These are phyloP conservation scores for Psophia crepitans DNA, from an alignment of 2,113 vertebrate genomes.

Conservation along the genomic window DNA sequence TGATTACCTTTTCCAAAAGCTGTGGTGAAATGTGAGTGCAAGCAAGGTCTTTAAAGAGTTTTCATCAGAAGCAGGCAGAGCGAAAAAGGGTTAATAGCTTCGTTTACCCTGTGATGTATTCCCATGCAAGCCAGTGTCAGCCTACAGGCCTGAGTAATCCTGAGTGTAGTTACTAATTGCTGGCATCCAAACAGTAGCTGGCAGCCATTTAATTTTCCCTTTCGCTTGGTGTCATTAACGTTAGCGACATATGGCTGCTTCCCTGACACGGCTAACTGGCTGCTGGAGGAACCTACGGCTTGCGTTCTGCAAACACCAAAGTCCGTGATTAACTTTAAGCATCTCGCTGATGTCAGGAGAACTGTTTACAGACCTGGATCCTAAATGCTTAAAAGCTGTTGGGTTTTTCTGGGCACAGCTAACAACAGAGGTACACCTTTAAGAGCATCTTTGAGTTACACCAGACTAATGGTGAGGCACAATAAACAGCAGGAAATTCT, in stretches of 20 bases:
- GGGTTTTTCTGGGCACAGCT: neutral
- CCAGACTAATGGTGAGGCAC: neutral
- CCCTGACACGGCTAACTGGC: neutral
- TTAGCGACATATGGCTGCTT: neutral
- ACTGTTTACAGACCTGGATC: neutral
- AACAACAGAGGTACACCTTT: neutral
- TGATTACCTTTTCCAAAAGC: neutral
- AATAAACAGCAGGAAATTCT: neutral
- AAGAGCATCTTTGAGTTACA: neutral
- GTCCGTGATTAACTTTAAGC: neutral
- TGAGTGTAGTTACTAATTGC: slow-evolving; percentile 32
- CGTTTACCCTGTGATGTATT: neutral
- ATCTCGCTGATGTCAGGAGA: neutral
- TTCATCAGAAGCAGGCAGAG: neutral
- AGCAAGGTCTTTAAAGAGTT: neutral
- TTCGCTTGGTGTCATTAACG: slow-evolving; percentile 34
- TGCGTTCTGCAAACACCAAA: neutral
- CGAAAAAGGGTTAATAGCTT: slow-evolving; percentile 14
- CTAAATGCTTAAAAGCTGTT: neutral
- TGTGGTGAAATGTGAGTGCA: neutral
- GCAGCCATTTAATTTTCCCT: slow-evolving; percentile 48
- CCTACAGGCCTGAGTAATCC: slow-evolving; percentile 49
- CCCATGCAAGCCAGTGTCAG: neutral
- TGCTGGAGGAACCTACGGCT: neutral
- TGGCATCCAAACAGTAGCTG: slow-evolving; percentile 38